Conservation (phyloP, 2,888 invertebrate genomes). For the Agrochola lychnidis region DNA sequence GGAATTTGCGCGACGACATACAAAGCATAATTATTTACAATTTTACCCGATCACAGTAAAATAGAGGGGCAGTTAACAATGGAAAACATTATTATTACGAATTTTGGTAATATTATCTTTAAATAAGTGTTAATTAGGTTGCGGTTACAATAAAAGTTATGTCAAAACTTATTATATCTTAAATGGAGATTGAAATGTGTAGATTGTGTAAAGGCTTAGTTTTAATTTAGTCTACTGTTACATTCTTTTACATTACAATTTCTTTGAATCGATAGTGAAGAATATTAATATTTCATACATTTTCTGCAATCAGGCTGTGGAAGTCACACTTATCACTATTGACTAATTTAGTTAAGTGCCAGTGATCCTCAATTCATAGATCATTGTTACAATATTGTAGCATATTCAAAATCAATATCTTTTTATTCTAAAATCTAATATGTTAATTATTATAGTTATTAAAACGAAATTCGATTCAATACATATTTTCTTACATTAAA, state of each 20-base stretch:
- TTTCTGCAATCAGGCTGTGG: conserved; percentile 13
- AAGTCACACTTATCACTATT: conserved; percentile 8
- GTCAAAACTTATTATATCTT: not conserved
- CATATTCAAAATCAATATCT: conserved; percentile 2
- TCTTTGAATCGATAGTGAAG: conserved; percentile 1
- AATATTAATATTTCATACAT: not conserved
- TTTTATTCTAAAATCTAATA: conserved; percentile 12
- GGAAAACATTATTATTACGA: not conserved
- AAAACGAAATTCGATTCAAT: conserved; percentile 19
- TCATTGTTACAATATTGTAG: conserved; percentile 25
- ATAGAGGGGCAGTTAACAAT: not conserved
- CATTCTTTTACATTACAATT: not conserved
- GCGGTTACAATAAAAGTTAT: not conserved
- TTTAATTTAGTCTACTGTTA: not conserved
- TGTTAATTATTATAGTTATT: no score
- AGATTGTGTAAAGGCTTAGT: not conserved
- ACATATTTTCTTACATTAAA: conserved; percentile 4
- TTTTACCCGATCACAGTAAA: conserved; percentile 13
- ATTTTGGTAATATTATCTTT: conserved; percentile 1
- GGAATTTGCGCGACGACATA: conserved; percentile 17
- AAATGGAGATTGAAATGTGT: not conserved
- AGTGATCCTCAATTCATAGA: conserved; percentile 24
- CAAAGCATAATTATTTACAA: conserved; percentile 32
- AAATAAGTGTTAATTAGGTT: not conserved
- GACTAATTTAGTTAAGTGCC: conserved; percentile 32